These are phyloP conservation scores for Helicorthomorpha holstii DNA, from an alignment of 1,140 invertebrate species.

Conservation along the genomic window DNA sequence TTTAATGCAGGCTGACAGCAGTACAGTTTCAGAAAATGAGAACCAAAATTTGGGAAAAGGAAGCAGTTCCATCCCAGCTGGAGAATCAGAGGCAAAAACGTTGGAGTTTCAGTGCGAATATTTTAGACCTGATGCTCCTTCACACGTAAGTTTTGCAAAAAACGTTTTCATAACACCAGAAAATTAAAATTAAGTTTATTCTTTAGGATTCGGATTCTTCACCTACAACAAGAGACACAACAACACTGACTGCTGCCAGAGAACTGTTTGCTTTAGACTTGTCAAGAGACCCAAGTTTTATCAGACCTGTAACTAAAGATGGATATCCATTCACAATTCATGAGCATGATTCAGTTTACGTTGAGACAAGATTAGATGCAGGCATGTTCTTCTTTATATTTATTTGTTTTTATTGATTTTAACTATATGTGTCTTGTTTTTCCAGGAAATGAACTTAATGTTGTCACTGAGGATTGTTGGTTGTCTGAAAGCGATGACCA, in stretches of 20 bases:
- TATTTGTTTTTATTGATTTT: background rate
- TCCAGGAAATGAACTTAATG: slow-evolving; percentile 15
- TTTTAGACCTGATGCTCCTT: background rate
- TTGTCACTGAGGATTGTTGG: slow-evolving; percentile 21
- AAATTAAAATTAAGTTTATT: too few relatives aligned
- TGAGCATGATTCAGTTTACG: slow-evolving; percentile 13
- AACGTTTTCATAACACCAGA: too few relatives aligned
- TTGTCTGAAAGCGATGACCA: slow-evolving; percentile 9
- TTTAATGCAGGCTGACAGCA: too few relatives aligned
- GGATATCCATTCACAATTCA: slow-evolving; percentile 10
- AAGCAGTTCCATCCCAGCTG: background rate
- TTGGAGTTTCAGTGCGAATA: slow-evolving; percentile 7
- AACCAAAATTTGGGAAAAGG: background rate
- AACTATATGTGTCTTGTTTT: slow-evolving; percentile 2
- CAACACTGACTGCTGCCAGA: background rate
- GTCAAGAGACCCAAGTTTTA: slow-evolving; percentile 12
- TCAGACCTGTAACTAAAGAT: background rate
- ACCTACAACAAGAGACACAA: background rate
- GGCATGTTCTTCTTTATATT: too few relatives aligned
- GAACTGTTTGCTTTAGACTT: slow-evolving; percentile 16
- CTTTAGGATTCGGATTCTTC: background rate
- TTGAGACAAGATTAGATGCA: slow-evolving; percentile 16
- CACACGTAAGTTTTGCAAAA: too few relatives aligned
- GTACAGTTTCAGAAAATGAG: background rate
- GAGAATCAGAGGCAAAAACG: background rate